Evolutionary conservation across 2,113 vertebrate genomes (phyloP), one percentile per base, ranked within the genome.

Genomic region (Thymallus thymallus): DNA sequence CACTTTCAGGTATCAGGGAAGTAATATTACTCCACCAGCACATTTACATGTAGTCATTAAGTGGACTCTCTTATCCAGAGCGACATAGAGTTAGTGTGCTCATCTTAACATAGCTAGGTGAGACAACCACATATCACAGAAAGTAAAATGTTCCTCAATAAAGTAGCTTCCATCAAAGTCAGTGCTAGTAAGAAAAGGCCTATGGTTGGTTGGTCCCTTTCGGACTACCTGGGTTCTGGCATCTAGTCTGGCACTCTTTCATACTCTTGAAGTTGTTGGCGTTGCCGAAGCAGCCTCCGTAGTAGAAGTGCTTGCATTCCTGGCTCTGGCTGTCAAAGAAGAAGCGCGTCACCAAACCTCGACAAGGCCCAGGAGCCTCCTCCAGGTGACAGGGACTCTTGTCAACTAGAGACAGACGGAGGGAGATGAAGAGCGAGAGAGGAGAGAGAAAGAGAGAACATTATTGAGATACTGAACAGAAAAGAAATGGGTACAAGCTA

Each of bases 271-370:
- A 98, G 82, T 98, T 98, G 90, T 98, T 98, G 74, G 86, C 90
- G 68, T 98, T 98, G 73, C 97, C 96, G 0, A 96, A 92, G 83
- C 97, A 98, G 26, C 97, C 97, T 1, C 97, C 96, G 0, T 98
- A 98, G 66, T 76, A 91, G 88, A 98, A 98, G 0, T n/a, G 24
- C 68, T 90, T 92, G 85, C 97, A 98, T 41, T 82, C 30, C 68
- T 93, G 87, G 60, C 80, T 88, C 0, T 68, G 63, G 72, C 77
- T 89, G 85, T 95, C 94, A 76, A 95, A 98, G 87, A 95, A 94
- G 87, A 94, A 98, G n/a, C 96, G 95, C 0, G 75, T 82, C 30
- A 96, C 69, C n/a, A 93, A 87, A 0, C 93, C 96, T 72, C 96
- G 88, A 72, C 97, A 98, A 51, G 95, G 90, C 71, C 96, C 97